A percentile compares a stretch with the other conserved stretches of the same genome.
Conservation (phyloP, 2,888 invertebrate species). For the Polydrusus tereticollis region DNA sequence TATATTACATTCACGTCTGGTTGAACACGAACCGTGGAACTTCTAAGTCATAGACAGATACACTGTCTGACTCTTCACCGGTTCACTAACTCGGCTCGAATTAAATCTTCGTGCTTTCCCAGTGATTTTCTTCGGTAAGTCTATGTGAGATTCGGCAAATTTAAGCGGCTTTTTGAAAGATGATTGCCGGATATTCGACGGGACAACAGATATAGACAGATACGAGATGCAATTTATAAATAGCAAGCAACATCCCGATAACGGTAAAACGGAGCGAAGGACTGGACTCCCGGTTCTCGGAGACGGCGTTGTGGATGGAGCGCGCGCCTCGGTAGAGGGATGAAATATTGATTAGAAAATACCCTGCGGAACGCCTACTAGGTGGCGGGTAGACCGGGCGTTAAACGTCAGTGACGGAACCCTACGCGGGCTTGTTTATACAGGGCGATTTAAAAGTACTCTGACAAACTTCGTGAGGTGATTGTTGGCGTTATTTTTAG, state of each 20-base stretch:
- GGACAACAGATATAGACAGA: no score
- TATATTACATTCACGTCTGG: neutral
- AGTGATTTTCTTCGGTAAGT: neutral
- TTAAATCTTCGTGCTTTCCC: neutral
- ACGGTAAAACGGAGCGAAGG: slow-evolving; percentile 26
- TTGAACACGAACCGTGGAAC: no score
- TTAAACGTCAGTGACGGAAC: slow-evolving; percentile 19
- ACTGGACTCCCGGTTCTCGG: slow-evolving; percentile 41
- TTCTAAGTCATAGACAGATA: neutral
- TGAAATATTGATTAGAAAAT: slow-evolving; percentile 47
- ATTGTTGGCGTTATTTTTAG: no score
- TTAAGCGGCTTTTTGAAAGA: no score
- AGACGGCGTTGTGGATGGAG: slow-evolving; percentile 32
- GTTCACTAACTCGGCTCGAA: neutral
- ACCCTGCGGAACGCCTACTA: slow-evolving; percentile 25
- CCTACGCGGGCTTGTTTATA: neutral
- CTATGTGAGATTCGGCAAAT: no score
- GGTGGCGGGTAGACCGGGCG: slow-evolving; percentile 22
- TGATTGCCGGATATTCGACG: no score
- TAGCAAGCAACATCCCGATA: slow-evolving; percentile 32
- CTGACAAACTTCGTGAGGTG: no score
- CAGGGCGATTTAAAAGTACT: no score
- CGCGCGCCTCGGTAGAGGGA: slow-evolving; percentile 30
- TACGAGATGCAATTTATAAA: slow-evolving; percentile 1
- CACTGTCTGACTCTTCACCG: neutral